Conservation (phyloP, 2,113 vertebrate species). For the Tetrao urogallus region DNA sequence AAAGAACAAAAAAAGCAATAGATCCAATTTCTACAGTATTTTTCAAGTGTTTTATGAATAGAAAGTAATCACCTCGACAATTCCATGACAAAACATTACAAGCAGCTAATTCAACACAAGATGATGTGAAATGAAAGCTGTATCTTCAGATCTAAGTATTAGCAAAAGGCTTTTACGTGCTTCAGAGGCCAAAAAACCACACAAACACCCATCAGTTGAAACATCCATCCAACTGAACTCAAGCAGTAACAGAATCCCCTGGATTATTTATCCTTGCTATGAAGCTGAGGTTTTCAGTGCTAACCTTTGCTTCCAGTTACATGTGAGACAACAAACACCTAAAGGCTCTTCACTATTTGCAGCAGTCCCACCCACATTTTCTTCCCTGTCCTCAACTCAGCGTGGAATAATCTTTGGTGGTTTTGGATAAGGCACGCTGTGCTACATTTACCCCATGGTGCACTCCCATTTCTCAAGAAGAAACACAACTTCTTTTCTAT, state of each 20-base stretch:
- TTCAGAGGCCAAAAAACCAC: not conserved
- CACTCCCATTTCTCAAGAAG: not conserved
- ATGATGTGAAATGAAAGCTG: not conserved
- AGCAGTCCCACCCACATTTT: not conserved
- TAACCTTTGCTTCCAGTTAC: not conserved
- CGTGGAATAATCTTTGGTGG: not conserved
- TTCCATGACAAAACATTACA: not conserved
- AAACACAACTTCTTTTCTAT: not conserved
- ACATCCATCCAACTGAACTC: not conserved
- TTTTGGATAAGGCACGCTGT: not conserved
- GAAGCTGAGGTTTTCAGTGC: not conserved
- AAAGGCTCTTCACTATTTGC: not conserved
- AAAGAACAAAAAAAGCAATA: not conserved
- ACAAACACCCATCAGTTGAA: not conserved
- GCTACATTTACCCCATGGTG: not conserved
- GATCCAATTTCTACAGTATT: not conserved
- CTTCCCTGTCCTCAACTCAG: not conserved
- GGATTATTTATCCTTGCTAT: not conserved
- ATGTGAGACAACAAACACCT: not conserved
- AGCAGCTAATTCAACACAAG: not conserved
- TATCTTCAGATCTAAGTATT: not conserved
- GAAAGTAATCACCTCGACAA: not conserved
- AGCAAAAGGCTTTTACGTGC: not conserved
- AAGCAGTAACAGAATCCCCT: not conserved
- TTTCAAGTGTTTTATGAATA: not conserved